phyloP scores from a whole-genome alignment of 2,888 invertebrate species.

The Lepeophtheirus nordmannii region DNA sequence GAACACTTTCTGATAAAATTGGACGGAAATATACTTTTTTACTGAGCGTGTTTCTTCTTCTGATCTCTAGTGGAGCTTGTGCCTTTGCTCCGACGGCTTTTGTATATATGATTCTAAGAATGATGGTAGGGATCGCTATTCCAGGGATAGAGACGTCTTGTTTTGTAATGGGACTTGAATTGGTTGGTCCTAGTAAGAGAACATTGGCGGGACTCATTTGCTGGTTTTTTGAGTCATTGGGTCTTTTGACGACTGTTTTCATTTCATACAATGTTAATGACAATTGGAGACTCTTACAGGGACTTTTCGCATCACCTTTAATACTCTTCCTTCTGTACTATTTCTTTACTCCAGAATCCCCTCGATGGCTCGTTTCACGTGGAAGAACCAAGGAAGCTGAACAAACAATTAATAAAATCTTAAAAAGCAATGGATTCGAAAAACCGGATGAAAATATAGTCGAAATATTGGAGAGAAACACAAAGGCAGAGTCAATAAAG shows the following conservation, averaged over 20 bases:
- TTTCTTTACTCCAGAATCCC: slow-evolving; percentile 17
- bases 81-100: not conserved
- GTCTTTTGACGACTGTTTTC: slow-evolving; percentile 3
- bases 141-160: slow-evolving; percentile 21
- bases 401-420: not conserved
- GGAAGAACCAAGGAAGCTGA: slow-evolving; percentile 12
- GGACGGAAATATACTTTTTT: slow-evolving; percentile 22
- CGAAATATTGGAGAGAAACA: not conserved
- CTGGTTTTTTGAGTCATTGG: slow-evolving; percentile 24
- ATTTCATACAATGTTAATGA: slow-evolving; percentile 13
- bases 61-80: not conserved
- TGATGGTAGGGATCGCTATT: slow-evolving; percentile 17
- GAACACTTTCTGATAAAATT: slow-evolving; percentile 21
- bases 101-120: not conserved
- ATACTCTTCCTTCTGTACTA: slow-evolving; percentile 7
- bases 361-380: slow-evolving; percentile 9
- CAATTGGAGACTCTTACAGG: slow-evolving; percentile 19
- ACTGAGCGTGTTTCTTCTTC: not conserved
- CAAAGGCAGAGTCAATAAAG: not conserved
- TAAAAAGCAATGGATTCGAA: slow-evolving; percentile 3
- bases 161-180: slow-evolving; percentile 23
- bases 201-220: slow-evolving; percentile 23
- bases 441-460: not conserved
- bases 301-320: slow-evolving; percentile 14
- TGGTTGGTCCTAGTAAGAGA: slow-evolving; percentile 23